Base-by-base conservation (phyloP, 2,888 invertebrate genomes). In the Scotopteryx bipunctaria region DNA sequence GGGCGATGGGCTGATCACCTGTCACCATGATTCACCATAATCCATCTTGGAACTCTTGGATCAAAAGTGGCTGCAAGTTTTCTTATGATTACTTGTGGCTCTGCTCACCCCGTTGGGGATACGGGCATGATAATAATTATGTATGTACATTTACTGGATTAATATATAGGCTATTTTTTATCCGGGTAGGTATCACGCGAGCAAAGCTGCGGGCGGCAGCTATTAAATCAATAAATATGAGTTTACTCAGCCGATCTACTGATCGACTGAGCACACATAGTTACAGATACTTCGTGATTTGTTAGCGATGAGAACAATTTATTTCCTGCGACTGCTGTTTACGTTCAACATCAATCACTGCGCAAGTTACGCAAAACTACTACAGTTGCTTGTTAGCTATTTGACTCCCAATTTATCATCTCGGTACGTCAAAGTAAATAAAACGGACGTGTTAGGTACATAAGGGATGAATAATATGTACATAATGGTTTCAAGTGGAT, bases 201-300 rank as follows among this genome's bases (percentile, higher is more conserved):
- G n/a, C n/a, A n/a, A n/a, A n/a, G n/a, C n/a, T n/a, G n/a, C n/a
- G n/a, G n/a, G n/a, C n/a, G n/a, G n/a, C n/a, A n/a, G n/a, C n/a
- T n/a, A n/a, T n/a, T n/a, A n/a, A n/a, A n/a, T n/a, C 25, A 25
- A 9, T 27, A 11, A 11, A 23, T 8, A 23, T 6, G 4, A n/a
- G 2, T 25, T 9, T 25, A 9, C 27, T 27, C 27, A 9, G 11
- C 11, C 27, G n/a, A n/a, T n/a, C n/a, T n/a, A n/a, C n/a, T n/a
- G n/a, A 27, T 3, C 27, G 27, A 4, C 11, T 29, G 35, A 11
- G 8, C 15, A 35, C 6, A 32, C 32, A 15, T 21, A 54, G 53
- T 54, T 62, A 59, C 53, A 55, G 48, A 45, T 45, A 42, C 47
- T 54, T 43, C 38, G 51, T 62, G 63, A 62, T 66, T 66, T 67